phyloP scores from a whole-genome alignment of 2,797 vertebrate genomes.

The Sarcophilus harrisii region DNA sequence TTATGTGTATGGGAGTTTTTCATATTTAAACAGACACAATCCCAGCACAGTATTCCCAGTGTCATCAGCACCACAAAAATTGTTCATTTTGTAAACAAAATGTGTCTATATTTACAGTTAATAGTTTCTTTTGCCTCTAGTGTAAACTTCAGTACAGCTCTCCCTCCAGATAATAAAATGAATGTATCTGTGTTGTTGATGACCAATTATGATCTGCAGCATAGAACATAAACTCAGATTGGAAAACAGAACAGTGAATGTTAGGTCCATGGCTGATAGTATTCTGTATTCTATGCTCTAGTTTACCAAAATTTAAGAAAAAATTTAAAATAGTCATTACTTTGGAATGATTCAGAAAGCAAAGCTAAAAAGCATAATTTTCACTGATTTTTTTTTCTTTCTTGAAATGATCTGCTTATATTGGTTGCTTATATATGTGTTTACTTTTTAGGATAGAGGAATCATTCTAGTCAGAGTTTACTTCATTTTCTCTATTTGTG shows the following conservation, averaged over 20 bases:
- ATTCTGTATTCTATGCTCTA: background rate
- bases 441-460: background rate
- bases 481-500: background rate
- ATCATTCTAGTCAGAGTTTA: background rate
- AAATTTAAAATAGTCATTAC: background rate
- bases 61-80: constrained; percentile 52
- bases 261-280: background rate
- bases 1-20: constrained; percentile 42
- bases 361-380: background rate
- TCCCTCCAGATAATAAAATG: constrained; percentile 52
- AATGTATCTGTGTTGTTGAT: constrained; percentile 4
- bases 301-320: background rate
- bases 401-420: background rate
- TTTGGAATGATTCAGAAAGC: background rate
- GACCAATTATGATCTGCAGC: constrained; percentile 24
- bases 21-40: constrained; percentile 64
- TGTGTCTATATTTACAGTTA: constrained; percentile 62
- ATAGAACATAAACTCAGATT: constrained; percentile 47
- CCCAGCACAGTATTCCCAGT: constrained; percentile 56
- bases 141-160: constrained; percentile 63
- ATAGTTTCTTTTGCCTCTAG: constrained; percentile 71
- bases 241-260: background rate
- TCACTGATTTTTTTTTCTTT: background rate
- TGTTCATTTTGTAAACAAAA: constrained; percentile 69
- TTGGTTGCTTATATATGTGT: background rate